These are phyloP conservation scores for Apotomis turbidana DNA, from an alignment of 2,888 invertebrate species.

Conservation along the genomic window DNA sequence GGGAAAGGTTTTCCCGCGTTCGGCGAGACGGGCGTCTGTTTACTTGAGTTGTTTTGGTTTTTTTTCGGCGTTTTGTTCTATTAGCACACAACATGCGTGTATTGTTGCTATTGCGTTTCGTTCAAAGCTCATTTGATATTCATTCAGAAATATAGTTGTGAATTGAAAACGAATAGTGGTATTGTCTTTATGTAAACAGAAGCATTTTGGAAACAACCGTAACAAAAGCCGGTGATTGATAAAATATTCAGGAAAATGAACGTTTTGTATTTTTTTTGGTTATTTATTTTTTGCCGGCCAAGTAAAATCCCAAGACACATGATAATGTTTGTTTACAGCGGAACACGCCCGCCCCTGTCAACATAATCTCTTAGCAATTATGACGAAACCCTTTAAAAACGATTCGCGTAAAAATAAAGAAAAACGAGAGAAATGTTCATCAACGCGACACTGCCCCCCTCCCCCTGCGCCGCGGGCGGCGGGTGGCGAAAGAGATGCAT, in stretches of 20 bases:
- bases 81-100: constrained; percentile 17
- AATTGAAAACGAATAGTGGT: constrained; percentile 3
- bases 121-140: constrained; percentile 15
- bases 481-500: constrained; percentile 69
- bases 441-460: constrained; percentile 78
- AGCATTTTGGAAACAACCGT: not conserved
- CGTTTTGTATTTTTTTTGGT: not conserved
- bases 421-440: constrained; percentile 84
- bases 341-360: constrained; percentile 65
- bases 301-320: constrained; percentile 2
- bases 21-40: constrained; percentile 77
- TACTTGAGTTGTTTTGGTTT: constrained; percentile 60
- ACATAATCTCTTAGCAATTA: constrained; percentile 81
- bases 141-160: constrained; percentile 1
- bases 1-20: constrained; percentile 81
- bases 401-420: constrained; percentile 82
- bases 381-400: constrained; percentile 84
- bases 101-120: constrained; percentile 4
- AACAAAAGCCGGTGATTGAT: not conserved
- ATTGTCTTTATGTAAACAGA: constrained; percentile 7
- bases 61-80: constrained; percentile 37
- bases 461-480: constrained; percentile 69
- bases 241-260: not conserved
- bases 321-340: constrained; percentile 27
- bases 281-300: not conserved